Evolutionary conservation across 37 sponge, comb jelly and placozoan genomes (phyloP).

Genomic region (Tethya wilhelma): DNA sequence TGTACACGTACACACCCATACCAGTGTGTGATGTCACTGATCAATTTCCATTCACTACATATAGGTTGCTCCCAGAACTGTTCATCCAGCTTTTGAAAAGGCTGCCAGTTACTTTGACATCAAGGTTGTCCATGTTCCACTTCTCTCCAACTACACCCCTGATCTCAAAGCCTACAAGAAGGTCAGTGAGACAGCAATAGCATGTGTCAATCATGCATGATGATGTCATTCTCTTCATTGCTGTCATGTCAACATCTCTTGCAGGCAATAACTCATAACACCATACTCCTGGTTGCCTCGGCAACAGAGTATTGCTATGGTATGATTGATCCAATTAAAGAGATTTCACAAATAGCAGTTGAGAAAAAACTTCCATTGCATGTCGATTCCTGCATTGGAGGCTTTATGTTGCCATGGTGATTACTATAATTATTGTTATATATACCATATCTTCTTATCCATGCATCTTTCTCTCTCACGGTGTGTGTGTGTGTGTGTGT

Average conservation of each 20-base stretch:
- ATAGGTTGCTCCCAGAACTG: slow-evolving; percentile 81
- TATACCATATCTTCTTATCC: not conserved
- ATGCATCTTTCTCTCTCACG: not conserved
- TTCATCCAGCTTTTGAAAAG: slow-evolving; percentile 92
- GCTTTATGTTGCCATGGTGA: slow-evolving; percentile 93
- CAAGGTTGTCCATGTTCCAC: slow-evolving; percentile 61
- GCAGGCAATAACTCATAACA: slow-evolving; percentile 74
- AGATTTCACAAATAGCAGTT: slow-evolving; percentile 62
- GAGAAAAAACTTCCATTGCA: slow-evolving; percentile 74
- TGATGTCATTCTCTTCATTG: not conserved
- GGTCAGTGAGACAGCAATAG: slow-evolving; percentile 14
- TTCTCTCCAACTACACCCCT: slow-evolving; percentile 36
- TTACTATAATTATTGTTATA: not conserved
- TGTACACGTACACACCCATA: no score
- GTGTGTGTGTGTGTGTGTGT: not conserved
- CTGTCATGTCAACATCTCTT: not conserved
- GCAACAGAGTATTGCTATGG: slow-evolving; percentile 90
- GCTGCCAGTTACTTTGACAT: slow-evolving; percentile 87
- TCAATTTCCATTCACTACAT: not conserved
- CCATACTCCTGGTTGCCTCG: slow-evolving; percentile 82
- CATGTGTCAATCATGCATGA: not conserved
- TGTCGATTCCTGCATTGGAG: slow-evolving; percentile 94
- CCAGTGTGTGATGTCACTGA: not conserved
- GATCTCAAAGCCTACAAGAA: slow-evolving; percentile 61
- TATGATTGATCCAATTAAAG: slow-evolving; percentile 79